Evolutionary conservation across 2,113 vertebrate species (phyloP), one percentile per base, ranked within the genome.

Genomic region (Tupaia chinensis): DNA sequence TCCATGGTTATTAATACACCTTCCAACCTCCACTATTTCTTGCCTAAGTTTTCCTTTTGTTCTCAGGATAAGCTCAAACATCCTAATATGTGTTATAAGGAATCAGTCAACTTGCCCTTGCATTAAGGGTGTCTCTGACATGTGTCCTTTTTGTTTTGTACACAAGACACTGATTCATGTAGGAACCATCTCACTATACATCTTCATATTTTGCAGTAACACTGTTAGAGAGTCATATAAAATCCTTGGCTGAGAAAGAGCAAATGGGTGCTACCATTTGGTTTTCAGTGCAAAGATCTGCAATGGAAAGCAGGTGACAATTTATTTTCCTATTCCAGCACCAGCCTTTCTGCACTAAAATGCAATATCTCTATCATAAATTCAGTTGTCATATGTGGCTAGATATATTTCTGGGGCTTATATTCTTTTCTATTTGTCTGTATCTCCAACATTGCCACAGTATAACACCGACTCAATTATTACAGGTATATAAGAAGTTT

Each of bases 151-250:
- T 56, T 93, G 44, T 93, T 87, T 70, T 92, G n/a, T 54, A 73
- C 20, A 12, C 61, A 68, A 85, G 20, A 68, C n/a, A 82, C 11
- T 74, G 29, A 69, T 54, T 94, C 79, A 90, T 7, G 8, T 69
- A 73, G 15, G 32, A 84, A 82, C 22, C 7, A 32, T 29, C 44
- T 83, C 76, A 77, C n/a, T 79, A 22, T 68, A 70, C 76, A 74
- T 83, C 65, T 88, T 90, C 61, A 32, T 61, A 72, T 84, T 93
- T 73, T 92, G 20, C 16, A 96, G 20, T 83, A 87, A 90, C 20
- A 78, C 12, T 58, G 23, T 7, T 95, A 23, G 29, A 84, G 14
- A 69, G 20, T 84, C 80, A 87, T 3, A 88, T 9, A 58, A 89
- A 91, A n/a, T 87, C 16, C 79, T 25, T 82, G 25, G 54, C 44